Conservation (phyloP, 2,888 invertebrate genomes). For the Volucella inflata region DNA sequence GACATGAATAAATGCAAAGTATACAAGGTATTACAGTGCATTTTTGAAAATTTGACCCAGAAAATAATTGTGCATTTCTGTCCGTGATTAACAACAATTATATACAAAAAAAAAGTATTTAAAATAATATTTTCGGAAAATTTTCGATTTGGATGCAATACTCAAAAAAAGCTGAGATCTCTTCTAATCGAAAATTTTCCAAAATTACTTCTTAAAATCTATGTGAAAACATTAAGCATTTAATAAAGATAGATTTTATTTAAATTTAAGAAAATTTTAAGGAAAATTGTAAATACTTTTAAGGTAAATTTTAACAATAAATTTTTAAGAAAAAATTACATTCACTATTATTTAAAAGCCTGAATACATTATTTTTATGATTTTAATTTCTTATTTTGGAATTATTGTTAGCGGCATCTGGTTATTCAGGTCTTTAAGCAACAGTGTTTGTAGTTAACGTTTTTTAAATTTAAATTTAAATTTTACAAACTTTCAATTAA, state of each 20-base stretch:
- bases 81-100: constrained; percentile 64
- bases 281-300: constrained; percentile 13
- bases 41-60: constrained; percentile 72
- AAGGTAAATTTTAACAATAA: constrained; percentile 34
- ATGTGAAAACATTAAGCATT: constrained; percentile 18
- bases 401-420: not conserved
- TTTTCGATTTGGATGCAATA: not conserved
- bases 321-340: not conserved
- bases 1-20: constrained; percentile 52
- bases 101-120: not conserved
- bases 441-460: constrained; percentile 2
- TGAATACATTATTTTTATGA: not conserved
- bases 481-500: constrained; percentile 43
- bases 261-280: constrained; percentile 13
- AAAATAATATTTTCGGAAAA: constrained; percentile 8
- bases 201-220: constrained; percentile 30
- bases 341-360: constrained; percentile 16
- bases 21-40: constrained; percentile 41
- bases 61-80: constrained; percentile 72
- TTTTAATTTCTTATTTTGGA: not conserved
- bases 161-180: not conserved
- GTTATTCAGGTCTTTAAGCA: constrained; percentile 36
- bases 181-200: constrained; percentile 12
- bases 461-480: constrained; percentile 58
- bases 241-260: constrained; percentile 1